Evolutionary conservation across 2,797 vertebrate species (phyloP), one percentile per base, ranked within the genome.

Genomic region (Siniperca scherzeri): DNA sequence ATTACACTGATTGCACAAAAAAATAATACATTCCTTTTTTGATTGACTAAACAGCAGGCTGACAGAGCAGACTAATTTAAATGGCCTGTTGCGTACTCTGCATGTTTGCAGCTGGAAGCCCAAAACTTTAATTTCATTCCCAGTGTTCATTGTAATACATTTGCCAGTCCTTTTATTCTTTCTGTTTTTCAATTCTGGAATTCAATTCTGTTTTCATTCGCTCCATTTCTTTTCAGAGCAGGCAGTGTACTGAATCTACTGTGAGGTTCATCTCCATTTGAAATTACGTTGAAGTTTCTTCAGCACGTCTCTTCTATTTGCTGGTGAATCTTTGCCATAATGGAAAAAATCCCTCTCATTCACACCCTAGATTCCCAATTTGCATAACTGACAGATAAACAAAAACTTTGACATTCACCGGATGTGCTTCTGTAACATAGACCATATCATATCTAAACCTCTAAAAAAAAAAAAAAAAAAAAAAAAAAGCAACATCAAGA

Each of bases 201-300:
- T 92, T 92, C 86, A 91, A 91, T 91, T 89, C 77, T 87, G 80
- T 87, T 93, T 93, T 93, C 79, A 71, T 91, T 91, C 78, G 78
- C 92, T 93, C 81, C 84, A 84, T 94, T 92, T 91, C 87, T 86
- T 87, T 87, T 85, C 82, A 87, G 74, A 57, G 71, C 60, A 72
- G 84, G 44, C 84, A 50, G 83, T 69, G 83, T 59, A 62, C 73
- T 73, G 81, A 84, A 78, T 91, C 87, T 74, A 25, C 81, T 70
- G 80, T 21, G 81, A 90, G 85, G 80, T 89, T 87, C 84, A 78
- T 91, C 86, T 88, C 52, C 79, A 81, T 86, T 80, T 90, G 81
- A 90, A 88, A 88, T 89, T 22, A 83, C 66, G 81, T 82, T 27
- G 77, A n/a, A 57, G 79, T 80, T 87, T 86, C 70, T 80, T 77